phyloP scores from a whole-genome alignment of 2,888 invertebrate genomes.

The Megastigmus dorsalis region DNA sequence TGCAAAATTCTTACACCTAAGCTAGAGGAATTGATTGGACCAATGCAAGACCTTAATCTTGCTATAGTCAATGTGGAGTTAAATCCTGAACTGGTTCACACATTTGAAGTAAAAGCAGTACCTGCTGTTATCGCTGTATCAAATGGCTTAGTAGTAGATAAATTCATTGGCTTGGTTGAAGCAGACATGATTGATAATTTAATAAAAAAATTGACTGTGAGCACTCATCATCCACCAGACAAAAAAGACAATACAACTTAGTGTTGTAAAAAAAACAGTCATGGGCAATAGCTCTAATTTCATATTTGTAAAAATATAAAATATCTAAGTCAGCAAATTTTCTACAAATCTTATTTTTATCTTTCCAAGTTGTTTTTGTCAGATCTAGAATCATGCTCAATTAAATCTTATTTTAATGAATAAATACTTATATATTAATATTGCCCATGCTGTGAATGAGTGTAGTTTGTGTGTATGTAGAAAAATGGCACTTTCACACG shows the following conservation, averaged over 20 bases:
- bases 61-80: conserved; percentile 89
- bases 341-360: no score
- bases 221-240: neutral
- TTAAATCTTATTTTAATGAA: no score
- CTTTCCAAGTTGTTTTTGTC: no score
- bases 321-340: no score
- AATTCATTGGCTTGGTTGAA: conserved; percentile 91
- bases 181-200: conserved; percentile 86
- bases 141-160: conserved; percentile 89
- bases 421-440: conserved; percentile 6
- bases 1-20: conserved; percentile 91
- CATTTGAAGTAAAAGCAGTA: conserved; percentile 88
- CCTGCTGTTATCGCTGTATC: conserved; percentile 88
- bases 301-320: no score
- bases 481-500: neutral
- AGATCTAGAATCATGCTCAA: no score
- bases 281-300: no score
- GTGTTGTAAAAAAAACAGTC: neutral
- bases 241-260: conserved; percentile 18
- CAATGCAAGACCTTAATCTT: conserved; percentile 83
- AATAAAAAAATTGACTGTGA: conserved; percentile 78
- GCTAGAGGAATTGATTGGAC: conserved; percentile 84
- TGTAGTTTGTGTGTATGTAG: conserved; percentile 3
- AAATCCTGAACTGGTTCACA: conserved; percentile 88
- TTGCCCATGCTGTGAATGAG: neutral